Base-by-base conservation (phyloP, 2,797 vertebrate species). In the Gymnocypris eckloni region DNA sequence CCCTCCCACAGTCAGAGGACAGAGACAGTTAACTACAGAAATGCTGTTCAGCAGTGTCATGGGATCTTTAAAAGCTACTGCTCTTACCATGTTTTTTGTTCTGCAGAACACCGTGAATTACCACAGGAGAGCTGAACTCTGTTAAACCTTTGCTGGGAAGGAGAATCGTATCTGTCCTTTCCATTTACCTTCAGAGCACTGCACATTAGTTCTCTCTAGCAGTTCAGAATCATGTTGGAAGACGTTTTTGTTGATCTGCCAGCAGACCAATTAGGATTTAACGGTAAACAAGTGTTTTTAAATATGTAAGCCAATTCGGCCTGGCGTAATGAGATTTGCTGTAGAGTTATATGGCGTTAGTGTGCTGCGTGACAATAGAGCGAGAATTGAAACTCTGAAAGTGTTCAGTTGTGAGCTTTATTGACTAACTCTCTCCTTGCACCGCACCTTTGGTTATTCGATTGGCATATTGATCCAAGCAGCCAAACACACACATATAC, bases 401-500 rank as follows among this genome's bases (percentile, higher is more conserved):
- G 69, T 37, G 54, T 84, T 72, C 50, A 79, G 8, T 45, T 78
- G 54, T 64, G 54, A 66, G 83, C 64, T 72, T 20, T 61, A 79
- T 52, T 22, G 78, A 89, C 52, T 64, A 66, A 87, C 82, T 43
- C 20, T 64, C 39, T 83, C 48, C n/a, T 33, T 43, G 45, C 69
- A 56, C 37, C 39, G 61, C 64, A 64, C 56, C 50, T 37, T 70
- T n/a, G 9, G 64, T 77, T 67, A 67, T 75, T 71, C 25, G 61
- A 85, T 39, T 82, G 83, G 37, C 66, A 50, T 82, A 83, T 89
- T 83, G 86, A 89, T 83, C 77, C 33, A 6, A 54, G 15, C 37
- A 78, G n/a, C 69, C 71, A 77, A 48, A 52, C 69, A 81, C 39
- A 41, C 39, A 41, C 16, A 37, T 33, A 54, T 16, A 54, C 70